phyloP scores from a whole-genome alignment of 1,140 invertebrate species.

The Heliconius eleuchia region DNA sequence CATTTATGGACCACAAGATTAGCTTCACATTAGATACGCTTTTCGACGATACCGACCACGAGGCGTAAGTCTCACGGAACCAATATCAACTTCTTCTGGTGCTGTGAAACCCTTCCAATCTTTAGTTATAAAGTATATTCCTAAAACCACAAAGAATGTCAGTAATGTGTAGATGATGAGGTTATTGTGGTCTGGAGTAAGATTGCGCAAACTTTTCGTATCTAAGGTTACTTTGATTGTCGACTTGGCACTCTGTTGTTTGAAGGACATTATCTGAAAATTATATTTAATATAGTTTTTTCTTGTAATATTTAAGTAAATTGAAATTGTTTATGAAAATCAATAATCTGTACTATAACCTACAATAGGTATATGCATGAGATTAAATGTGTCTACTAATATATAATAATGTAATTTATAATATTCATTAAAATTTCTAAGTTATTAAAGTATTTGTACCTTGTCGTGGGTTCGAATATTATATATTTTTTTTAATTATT shows the following conservation, averaged over 20 bases:
- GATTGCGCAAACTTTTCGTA: conserved; percentile 28
- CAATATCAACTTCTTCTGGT: conserved; percentile 69
- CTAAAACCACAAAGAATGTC: conserved; percentile 48
- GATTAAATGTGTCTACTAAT: too few relatives aligned
- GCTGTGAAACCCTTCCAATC: conserved; percentile 62
- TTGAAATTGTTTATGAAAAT: too few relatives aligned
- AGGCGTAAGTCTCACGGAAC: conserved; percentile 40
- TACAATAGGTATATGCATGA: too few relatives aligned
- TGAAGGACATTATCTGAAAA: conserved; percentile 41
- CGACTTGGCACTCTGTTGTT: conserved; percentile 32
- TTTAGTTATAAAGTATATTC: conserved; percentile 53
- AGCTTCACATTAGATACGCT: not conserved
- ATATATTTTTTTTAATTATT: too few relatives aligned
- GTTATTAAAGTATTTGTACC: too few relatives aligned
- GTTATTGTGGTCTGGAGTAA: conserved; percentile 27
- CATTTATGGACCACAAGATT: not conserved
- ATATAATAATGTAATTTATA: too few relatives aligned
- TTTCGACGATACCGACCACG: conserved; percentile 9
- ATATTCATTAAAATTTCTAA: too few relatives aligned
- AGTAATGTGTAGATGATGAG: conserved; percentile 50
- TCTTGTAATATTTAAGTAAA: too few relatives aligned
- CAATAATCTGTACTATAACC: too few relatives aligned
- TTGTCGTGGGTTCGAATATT: too few relatives aligned
- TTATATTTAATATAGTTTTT: not conserved
- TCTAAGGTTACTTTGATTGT: conserved; percentile 30